Base-by-base conservation (phyloP, 2,888 invertebrate genomes). In the Zaprionus obscuricornis region DNA sequence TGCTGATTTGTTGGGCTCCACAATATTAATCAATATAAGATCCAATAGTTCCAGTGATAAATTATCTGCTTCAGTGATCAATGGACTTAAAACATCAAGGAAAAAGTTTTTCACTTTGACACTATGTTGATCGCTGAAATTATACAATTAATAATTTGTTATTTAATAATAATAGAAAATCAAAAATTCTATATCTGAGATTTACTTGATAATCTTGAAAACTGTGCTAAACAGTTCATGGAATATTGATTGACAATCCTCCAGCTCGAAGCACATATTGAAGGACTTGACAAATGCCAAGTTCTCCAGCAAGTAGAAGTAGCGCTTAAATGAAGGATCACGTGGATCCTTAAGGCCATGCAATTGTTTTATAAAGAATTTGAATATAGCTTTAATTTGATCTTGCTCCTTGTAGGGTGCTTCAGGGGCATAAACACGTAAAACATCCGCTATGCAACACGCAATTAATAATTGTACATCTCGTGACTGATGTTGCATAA, bases 191-290 rank as follows among this genome's bases (percentile, higher is more conserved):
- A 49, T 33, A 16, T 18, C 8, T 18, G 39, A 40, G 8, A 93
- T 95, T 93, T 89, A 97, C 97, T 97, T 98, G 85, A 98, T 97
- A 90, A 98, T 97, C 91, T 95, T 96, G 89, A 98, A 98, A 94
- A 98, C 96, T 47, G 98, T 93, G 54, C 95, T 94, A 91, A 98
- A 98, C 1, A 99, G 92, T 8, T 95, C 95, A 87, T 97, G 96
- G 91, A 98, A 98, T 83, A 99, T 97, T 90, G 98, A 97, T 90
- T 98, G 98, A 84, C 97, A 97, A 91, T 98, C 98, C 89, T 98
- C 98, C 56, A 99, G 91, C 90, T 99, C 98, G 88, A 98, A 97
- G 90, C 98, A 98, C 95, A 99, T 98, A 91, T 98, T 98, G 91
- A 99, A 98, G 0, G 98, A 97, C 91, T 99, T 99, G 26, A 98